Base-by-base conservation (phyloP, 2,888 invertebrate species). In the Leptopterna dolabrata region DNA sequence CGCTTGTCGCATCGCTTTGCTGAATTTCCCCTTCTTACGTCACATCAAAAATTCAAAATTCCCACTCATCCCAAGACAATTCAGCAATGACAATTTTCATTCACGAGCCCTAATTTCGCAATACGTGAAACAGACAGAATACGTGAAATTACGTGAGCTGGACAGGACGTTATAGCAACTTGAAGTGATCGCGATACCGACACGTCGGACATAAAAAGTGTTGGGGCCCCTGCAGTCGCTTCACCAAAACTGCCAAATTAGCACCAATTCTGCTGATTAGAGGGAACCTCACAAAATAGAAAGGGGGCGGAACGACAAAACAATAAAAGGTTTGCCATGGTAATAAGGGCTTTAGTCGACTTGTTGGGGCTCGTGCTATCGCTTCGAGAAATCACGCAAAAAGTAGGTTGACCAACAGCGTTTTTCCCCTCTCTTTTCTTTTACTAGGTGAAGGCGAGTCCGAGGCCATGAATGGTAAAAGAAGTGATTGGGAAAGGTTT, bases 401-500 rank as follows among this genome's bases (percentile, higher is more conserved):
- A 76, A 76, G 73, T 36, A 36, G 73, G 41, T 36, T 76, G 73
- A 76, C 73, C 73, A 76, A 36, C 30, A 76, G 36, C 36, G 47
- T 63, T 76, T 76, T 41, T 41, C 36, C 16, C 16, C n/a, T 29
- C 73, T 36, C n/a, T 71, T 27, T 36, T 29, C 29, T 76, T 76
- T 76, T 41, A 19, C 16, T 16, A 76, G 73, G 41, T n/a, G 73
- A 24, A 63, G 63, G 1, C 14, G 63, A 63, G 24, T 24, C 63
- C 24, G 63, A 63, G 81, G n/a, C 81, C 81, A 51, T 81, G 81
- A 81, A 81, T 81, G 81, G 81, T 30, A 51, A 81, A 81, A 45
- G 81, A 81, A 81, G 81, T 81, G 81, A 81, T 81, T 81, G 81
- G 81, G 55, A 81, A 81, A 81, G 51, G 81, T 45, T 30, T n/a